phyloP scores from a whole-genome alignment of 2,113 vertebrate species.

The Crotophaga sulcirostris region DNA sequence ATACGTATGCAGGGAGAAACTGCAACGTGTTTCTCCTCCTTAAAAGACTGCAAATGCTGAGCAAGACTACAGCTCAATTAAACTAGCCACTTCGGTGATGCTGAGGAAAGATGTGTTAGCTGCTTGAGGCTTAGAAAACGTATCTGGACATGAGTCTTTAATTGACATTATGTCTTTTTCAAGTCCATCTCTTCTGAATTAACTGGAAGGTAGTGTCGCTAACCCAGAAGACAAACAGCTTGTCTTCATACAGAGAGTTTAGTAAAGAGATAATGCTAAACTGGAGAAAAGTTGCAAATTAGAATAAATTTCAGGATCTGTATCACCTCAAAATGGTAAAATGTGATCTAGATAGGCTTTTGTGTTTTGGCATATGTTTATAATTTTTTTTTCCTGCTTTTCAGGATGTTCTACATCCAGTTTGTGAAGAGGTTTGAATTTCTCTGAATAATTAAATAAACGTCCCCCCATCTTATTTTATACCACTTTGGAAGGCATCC shows the following conservation, averaged over 20 bases:
- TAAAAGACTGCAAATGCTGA: conserved; percentile 20
- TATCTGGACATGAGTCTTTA: not conserved
- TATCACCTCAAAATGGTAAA: not conserved
- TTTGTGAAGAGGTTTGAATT: not conserved
- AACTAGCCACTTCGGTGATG: conserved; percentile 1
- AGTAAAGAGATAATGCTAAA: not conserved
- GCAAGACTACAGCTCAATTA: conserved; percentile 31
- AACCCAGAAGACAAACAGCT: not conserved
- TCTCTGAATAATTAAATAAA: not conserved
- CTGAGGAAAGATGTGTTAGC: conserved; percentile 6
- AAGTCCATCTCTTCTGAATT: not conserved
- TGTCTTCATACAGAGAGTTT: not conserved
- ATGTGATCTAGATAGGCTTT: not conserved
- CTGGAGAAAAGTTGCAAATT: not conserved
- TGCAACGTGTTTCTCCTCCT: conserved; percentile 24
- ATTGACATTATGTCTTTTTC: not conserved
- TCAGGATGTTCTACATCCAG: not conserved
- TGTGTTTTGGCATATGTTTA: not conserved
- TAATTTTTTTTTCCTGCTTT: not conserved
- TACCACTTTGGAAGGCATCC: not conserved
- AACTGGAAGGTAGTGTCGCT: not conserved
- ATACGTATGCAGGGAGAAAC: not conserved
- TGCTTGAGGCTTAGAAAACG: not conserved
- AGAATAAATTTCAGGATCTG: not conserved
- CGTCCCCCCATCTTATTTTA: not conserved